Evolutionary conservation across 2,797 vertebrate genomes (phyloP).

Genomic region (Megaceryle alcyon): DNA sequence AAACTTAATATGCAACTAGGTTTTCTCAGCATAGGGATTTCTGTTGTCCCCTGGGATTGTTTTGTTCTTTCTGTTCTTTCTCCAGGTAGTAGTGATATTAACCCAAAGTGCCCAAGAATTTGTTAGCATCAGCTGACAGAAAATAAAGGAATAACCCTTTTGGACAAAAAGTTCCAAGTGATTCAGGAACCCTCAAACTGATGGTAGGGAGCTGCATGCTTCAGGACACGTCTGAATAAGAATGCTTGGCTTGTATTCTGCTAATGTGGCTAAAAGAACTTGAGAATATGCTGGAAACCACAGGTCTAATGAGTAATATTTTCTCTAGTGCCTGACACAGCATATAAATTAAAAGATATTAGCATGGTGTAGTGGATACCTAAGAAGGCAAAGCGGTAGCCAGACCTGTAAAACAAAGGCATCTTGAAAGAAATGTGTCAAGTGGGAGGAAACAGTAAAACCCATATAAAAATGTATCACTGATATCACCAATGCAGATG

Average conservation of each 20-base stretch:
- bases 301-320: background rate
- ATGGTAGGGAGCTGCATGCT: background rate
- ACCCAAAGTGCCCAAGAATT: background rate
- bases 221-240: background rate
- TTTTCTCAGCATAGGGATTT: background rate
- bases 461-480: background rate
- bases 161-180: background rate
- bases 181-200: background rate
- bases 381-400: background rate
- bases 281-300: background rate
- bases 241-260: background rate
- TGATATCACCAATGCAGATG: background rate
- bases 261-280: background rate
- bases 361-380: background rate
- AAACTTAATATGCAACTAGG: background rate
- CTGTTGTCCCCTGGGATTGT: background rate
- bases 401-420: background rate
- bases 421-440: background rate
- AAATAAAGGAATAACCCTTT: background rate
- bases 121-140: background rate
- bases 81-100: background rate
- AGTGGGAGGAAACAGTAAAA: background rate
- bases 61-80: background rate
- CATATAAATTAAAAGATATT: background rate
- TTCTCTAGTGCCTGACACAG: background rate